A percentile compares a stretch with the other conserved stretches of the same genome.
phyloP scores from a whole-genome alignment of 92 coral and sea anemone species.

The Porites lobata region DNA sequence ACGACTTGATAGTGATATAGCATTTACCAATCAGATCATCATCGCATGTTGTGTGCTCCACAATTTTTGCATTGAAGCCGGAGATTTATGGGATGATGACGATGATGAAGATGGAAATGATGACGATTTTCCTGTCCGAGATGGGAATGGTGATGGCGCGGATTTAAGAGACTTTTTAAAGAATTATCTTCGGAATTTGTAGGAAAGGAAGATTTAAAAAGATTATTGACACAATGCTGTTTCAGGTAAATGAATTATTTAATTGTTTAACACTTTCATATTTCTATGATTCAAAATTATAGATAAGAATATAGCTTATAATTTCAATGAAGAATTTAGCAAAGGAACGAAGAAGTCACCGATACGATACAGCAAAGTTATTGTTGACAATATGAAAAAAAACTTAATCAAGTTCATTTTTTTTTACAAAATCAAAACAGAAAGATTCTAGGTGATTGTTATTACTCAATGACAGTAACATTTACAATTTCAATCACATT shows the following conservation, averaged over 20 bases:
- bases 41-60: conserved; percentile 7
- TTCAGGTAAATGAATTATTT: not conserved
- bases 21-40: too few relatives aligned
- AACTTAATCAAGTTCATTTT: conserved; percentile 5
- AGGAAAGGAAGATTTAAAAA: not conserved
- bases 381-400: not conserved
- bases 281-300: not conserved
- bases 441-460: too few relatives aligned
- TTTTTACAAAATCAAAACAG: not conserved
- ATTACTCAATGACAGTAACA: too few relatives aligned
- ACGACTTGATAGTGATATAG: conserved; percentile 3
- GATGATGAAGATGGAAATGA: too few relatives aligned
- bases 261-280: not conserved
- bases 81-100: too few relatives aligned
- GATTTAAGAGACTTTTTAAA: conserved; percentile 40
- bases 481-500: too few relatives aligned
- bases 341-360: not conserved
- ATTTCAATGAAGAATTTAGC: conserved; percentile 3
- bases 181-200: conserved; percentile 36
- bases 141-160: conserved; percentile 27
- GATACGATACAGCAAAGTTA: conserved; percentile 15
- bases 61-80: conserved; percentile 32
- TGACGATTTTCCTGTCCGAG: not conserved
- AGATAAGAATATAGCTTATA: not conserved
- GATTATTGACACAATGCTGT: not conserved